Conservation (phyloP, 1,140 invertebrate species). For the Drosophila parabipectinata region DNA sequence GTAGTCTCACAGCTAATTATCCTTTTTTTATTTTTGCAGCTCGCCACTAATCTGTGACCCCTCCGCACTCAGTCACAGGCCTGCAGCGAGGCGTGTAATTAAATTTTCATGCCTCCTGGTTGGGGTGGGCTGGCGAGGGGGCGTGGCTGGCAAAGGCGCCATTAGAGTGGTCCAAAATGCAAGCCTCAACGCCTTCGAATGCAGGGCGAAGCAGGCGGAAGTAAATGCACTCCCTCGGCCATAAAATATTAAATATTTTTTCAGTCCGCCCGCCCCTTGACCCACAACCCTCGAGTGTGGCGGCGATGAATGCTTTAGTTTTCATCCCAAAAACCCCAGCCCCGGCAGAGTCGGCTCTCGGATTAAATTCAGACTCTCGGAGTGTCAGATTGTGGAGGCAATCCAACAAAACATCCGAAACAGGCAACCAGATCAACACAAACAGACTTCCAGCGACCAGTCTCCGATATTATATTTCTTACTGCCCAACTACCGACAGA, state of each 20-base stretch:
- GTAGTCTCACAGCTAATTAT: background rate
- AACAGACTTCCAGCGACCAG: background rate
- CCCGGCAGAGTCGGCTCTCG: background rate
- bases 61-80: constrained; percentile 7
- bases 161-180: constrained; percentile 24
- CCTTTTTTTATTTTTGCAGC: background rate
- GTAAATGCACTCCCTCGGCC: constrained; percentile 30
- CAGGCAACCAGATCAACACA: constrained; percentile 39
- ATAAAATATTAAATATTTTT: constrained; percentile 2
- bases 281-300: constrained; percentile 33
- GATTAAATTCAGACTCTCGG: constrained; percentile 1
- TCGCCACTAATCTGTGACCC: constrained; percentile 5
- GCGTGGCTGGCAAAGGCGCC: constrained; percentile 31
- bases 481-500: too few relatives aligned
- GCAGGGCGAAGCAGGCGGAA: constrained; percentile 51
- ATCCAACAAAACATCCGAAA: constrained; percentile 22
- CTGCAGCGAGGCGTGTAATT: constrained; percentile 58
- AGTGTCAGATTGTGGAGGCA: constrained; percentile 14
- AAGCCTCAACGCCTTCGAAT: constrained; percentile 50
- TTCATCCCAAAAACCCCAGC: background rate
- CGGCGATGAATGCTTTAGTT: constrained; percentile 2
- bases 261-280: constrained; percentile 25
- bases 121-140: background rate
- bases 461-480: background rate
- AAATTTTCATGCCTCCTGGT: constrained; percentile 56